These are phyloP conservation scores for Neoniphon sammara DNA, from an alignment of 2,797 vertebrate species.

Conservation along the genomic window DNA sequence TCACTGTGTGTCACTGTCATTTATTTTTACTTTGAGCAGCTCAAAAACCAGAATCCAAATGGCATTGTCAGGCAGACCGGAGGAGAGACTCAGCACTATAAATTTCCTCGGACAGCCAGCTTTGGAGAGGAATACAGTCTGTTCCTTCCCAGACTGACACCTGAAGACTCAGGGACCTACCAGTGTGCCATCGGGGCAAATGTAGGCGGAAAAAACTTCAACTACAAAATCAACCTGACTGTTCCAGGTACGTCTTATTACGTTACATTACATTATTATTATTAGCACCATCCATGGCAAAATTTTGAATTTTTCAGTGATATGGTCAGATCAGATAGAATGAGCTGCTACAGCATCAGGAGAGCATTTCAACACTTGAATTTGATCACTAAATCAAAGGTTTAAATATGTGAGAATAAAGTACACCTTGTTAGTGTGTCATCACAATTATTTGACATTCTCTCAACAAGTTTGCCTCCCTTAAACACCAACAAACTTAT, in stretches of 20 bases:
- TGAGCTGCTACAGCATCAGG: too few species aligned
- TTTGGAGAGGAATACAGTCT: conserved; percentile 54
- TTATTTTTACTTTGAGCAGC: not conserved
- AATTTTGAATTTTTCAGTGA: not conserved
- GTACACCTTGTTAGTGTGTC: not conserved
- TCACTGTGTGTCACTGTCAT: not conserved
- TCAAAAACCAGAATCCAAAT: not conserved
- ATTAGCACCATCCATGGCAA: not conserved
- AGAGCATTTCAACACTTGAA: too few species aligned
- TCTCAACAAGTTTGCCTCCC: too few species aligned
- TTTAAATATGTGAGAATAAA: too few species aligned
- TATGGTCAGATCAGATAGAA: not conserved
- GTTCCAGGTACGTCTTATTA: conserved; percentile 77
- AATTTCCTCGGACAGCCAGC: accelerated
- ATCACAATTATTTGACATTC: too few species aligned
- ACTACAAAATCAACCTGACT: conserved; percentile 12
- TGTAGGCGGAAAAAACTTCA: conserved; percentile 47
- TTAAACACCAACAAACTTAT: too few species aligned
- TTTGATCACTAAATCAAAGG: too few species aligned
- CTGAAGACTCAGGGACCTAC: conserved; percentile 71
- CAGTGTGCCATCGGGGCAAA: conserved; percentile 63
- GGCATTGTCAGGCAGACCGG: conserved; percentile 54
- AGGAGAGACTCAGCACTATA: accelerated
- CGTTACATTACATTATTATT: too few species aligned
- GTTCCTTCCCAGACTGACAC: conserved; percentile 48